phyloP scores from a whole-genome alignment of 2,797 vertebrate genomes.

The Taenioides sp. region DNA sequence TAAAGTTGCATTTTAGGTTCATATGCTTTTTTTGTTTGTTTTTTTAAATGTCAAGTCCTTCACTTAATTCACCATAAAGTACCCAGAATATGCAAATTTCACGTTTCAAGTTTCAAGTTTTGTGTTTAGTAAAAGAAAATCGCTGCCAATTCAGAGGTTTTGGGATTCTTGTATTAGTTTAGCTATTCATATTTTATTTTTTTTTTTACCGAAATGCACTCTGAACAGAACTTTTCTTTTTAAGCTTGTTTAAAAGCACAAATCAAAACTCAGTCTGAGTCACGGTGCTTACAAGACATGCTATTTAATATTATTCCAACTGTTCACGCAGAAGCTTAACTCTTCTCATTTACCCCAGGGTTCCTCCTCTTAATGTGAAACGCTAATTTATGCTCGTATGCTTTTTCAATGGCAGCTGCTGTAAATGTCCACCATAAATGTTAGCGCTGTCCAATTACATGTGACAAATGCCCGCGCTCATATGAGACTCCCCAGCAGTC shows the following conservation, averaged over 20 bases:
- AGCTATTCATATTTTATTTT: too few relatives aligned
- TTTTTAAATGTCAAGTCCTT: neutral
- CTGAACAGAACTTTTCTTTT: neutral
- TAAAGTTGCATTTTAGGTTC: too few relatives aligned
- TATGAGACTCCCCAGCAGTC: constrained; percentile 45
- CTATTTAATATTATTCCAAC: neutral
- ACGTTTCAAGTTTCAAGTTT: too few relatives aligned
- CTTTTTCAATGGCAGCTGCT: constrained; percentile 15
- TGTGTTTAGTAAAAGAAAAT: too few relatives aligned
- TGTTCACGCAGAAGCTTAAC: constrained; percentile 13
- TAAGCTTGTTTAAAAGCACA: neutral
- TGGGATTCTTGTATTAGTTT: neutral
- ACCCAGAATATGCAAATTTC: neutral
- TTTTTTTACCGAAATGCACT: neutral
- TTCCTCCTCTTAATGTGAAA: neutral
- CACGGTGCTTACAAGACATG: neutral
- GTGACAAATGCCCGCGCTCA: constrained; percentile 28
- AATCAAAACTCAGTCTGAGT: too few relatives aligned
- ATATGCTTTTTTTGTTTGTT: neutral
- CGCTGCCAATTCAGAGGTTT: neutral
- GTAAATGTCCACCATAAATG: neutral
- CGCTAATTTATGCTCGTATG: constrained; percentile 3
- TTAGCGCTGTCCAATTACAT: constrained; percentile 20
- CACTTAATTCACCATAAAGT: neutral
- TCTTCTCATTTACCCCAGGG: neutral